Evolutionary conservation across 2,888 invertebrate genomes (phyloP).

Genomic region (Aphelenchoides bicaudatus): DNA sequence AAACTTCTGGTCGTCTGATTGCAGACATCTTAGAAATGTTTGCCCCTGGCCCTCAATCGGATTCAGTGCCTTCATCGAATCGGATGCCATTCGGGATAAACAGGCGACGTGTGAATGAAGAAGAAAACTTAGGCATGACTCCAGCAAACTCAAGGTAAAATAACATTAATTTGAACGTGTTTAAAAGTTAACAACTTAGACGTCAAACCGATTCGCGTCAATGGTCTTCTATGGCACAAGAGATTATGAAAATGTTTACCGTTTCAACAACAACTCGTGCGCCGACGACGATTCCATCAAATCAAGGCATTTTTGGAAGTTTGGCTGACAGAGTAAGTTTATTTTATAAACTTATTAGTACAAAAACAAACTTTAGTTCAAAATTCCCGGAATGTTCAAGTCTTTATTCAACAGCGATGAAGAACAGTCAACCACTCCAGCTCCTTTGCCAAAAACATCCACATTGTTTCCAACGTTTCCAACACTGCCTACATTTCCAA

Average conservation of each 20-base stretch:
- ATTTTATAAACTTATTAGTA: neutral
- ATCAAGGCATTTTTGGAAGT: neutral
- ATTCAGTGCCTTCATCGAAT: neutral
- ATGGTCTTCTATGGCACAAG: conserved; percentile 24
- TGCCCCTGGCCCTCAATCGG: conserved; percentile 6
- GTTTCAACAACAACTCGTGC: conserved; percentile 10
- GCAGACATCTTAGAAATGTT: conserved; percentile 24
- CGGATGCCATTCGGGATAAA: neutral
- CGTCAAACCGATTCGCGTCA: neutral
- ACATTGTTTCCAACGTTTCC: conserved; percentile 3
- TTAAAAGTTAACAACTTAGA: neutral
- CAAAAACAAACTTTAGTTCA: neutral
- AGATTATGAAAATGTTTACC: conserved; percentile 22
- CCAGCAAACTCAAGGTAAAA: too few species aligned
- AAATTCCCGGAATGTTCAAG: neutral
- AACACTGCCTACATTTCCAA: conserved; percentile 5
- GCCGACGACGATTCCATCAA: conserved; percentile 11
- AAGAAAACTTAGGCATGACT: too few species aligned
- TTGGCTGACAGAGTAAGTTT: conserved; percentile 5
- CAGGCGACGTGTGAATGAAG: too few species aligned
- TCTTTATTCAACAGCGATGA: conserved; percentile 2
- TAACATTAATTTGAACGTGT: too few species aligned
- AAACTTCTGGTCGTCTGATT: conserved; percentile 20
- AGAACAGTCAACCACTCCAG: neutral
- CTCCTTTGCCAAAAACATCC: neutral